Conservation (phyloP, 2,888 invertebrate genomes). For the Cryptocheilus praepositus region DNA sequence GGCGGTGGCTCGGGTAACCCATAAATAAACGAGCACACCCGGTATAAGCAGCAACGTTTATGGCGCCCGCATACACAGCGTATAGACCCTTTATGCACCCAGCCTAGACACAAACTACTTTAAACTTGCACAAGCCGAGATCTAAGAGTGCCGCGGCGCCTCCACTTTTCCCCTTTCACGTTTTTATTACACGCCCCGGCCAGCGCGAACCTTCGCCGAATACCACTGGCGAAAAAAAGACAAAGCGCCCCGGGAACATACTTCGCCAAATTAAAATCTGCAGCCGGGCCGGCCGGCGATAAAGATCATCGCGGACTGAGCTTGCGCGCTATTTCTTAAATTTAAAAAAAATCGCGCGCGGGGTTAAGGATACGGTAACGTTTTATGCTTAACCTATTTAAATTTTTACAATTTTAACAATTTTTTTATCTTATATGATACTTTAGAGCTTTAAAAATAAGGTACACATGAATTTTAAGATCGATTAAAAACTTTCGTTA, state of each 20-base stretch:
- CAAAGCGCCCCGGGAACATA: not conserved
- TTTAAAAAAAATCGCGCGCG: too few relatives aligned
- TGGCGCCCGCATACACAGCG: constrained; percentile 53
- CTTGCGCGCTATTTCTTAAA: too few relatives aligned
- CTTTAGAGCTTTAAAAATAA: too few relatives aligned
- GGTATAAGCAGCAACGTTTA: constrained; percentile 56
- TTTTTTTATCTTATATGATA: too few relatives aligned
- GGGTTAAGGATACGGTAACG: too few relatives aligned
- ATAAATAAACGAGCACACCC: constrained; percentile 62
- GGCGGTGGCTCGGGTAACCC: constrained; percentile 43
- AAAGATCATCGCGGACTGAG: too few relatives aligned
- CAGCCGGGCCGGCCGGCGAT: not conserved
- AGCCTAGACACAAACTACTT: constrained; percentile 56
- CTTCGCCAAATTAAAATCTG: constrained; percentile 10
- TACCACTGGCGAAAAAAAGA: constrained; percentile 2
- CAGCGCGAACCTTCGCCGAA: constrained; percentile 4
- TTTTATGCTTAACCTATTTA: too few relatives aligned
- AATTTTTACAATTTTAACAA: too few relatives aligned
- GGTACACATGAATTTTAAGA: too few relatives aligned
- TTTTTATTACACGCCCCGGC: constrained; percentile 27
- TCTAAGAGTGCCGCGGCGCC: constrained; percentile 40
- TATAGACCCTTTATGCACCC: constrained; percentile 47
- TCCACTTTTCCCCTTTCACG: constrained; percentile 28
- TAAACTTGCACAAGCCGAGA: constrained; percentile 55
- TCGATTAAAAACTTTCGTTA: too few relatives aligned